phyloP scores from a whole-genome alignment of 2,113 vertebrate genomes.

The Balaeniceps rex region DNA sequence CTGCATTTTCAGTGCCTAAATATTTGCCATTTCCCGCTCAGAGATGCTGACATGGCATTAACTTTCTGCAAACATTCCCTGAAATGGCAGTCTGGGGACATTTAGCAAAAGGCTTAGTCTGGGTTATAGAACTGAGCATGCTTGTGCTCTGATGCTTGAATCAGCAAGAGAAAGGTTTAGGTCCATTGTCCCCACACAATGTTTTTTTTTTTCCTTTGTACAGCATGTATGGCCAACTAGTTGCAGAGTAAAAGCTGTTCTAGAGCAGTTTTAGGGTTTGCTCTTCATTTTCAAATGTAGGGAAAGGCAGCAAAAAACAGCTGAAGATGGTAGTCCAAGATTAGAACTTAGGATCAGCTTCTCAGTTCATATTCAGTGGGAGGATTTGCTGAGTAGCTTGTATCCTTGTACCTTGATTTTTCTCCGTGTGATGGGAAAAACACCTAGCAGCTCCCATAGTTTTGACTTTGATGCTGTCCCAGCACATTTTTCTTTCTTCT shows the following conservation, averaged over 20 bases:
- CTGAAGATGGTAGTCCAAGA: background rate
- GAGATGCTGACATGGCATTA: background rate
- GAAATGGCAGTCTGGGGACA: constrained; percentile 9
- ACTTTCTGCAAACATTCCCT: background rate
- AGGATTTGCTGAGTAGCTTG: background rate
- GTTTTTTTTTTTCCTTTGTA: background rate
- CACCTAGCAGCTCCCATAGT: background rate
- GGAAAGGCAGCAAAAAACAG: background rate
- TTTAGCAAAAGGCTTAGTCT: background rate
- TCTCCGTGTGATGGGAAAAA: background rate
- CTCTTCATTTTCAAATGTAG: background rate
- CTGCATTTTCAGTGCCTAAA: background rate
- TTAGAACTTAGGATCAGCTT: background rate
- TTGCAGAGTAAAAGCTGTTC: background rate
- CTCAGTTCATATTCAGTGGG: background rate
- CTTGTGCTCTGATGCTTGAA: background rate
- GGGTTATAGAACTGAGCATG: background rate
- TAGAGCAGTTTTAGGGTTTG: background rate
- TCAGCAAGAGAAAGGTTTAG: constrained; percentile 29
- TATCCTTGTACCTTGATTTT: background rate
- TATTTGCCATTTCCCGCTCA: background rate
- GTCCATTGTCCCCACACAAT: background rate
- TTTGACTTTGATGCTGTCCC: background rate
- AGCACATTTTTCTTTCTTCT: background rate
- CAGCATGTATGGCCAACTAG: background rate